These are phyloP conservation scores for Steinernema khuongi DNA, from an alignment of 1,140 invertebrate species.

Conservation along the genomic window DNA sequence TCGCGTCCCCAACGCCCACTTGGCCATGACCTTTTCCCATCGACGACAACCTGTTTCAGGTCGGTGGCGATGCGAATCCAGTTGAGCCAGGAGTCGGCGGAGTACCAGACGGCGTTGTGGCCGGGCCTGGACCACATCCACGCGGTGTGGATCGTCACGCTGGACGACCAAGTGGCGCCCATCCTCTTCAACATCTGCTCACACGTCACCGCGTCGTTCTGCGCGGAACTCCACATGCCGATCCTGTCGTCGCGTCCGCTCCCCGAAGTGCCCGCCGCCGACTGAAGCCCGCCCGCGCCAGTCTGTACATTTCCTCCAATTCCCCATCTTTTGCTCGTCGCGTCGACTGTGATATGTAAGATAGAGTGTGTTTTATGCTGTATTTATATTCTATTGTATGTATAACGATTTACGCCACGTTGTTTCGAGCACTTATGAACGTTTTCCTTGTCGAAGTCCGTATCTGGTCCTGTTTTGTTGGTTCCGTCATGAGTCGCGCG, in stretches of 20 bases:
- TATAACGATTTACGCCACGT: too few relatives aligned
- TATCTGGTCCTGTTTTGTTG: not conserved
- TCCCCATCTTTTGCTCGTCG: too few relatives aligned
- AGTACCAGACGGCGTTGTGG: not conserved
- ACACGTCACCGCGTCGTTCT: not conserved
- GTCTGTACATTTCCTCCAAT: not conserved
- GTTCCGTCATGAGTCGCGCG: not conserved
- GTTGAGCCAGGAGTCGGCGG: slow-evolving; percentile 7
- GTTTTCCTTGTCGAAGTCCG: not conserved
- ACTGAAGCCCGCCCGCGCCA: not conserved
- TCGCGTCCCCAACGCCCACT: too few relatives aligned
- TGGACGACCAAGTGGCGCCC: slow-evolving; percentile 2
- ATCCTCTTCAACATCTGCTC: slow-evolving; percentile 9
- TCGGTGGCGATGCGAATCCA: not conserved
- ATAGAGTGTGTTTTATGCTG: too few relatives aligned
- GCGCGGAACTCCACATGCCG: not conserved
- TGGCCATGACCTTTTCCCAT: too few relatives aligned
- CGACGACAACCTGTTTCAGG: slow-evolving; percentile 7
- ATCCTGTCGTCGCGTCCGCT: not conserved
- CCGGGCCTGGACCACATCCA: not conserved
- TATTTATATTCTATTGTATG: too few relatives aligned
- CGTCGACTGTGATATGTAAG: slow-evolving; percentile 8
- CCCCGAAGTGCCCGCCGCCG: not conserved
- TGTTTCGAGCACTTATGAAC: not conserved
- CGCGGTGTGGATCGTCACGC: slow-evolving; percentile 6